Base-by-base conservation (phyloP, 2,888 invertebrate genomes). In the Meteorus cinctellus region DNA sequence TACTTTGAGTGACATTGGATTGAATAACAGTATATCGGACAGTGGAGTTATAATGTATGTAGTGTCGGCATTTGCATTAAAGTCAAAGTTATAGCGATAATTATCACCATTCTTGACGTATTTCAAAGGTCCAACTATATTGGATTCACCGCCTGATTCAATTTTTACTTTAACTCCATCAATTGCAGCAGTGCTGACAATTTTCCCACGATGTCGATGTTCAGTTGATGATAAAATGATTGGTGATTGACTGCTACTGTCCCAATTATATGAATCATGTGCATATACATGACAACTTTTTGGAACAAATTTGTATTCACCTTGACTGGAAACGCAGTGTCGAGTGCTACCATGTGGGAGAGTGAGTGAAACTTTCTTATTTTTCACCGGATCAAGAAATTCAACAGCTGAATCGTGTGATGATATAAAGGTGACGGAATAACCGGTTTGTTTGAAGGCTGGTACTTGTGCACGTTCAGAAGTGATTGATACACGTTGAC, bases 271-370 rank as follows among this genome's bases (percentile, higher is more conserved):
- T 3, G 87, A 84, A 1, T 90, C 84, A 69, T 90, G 90, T 41
- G 91, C 91, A 89, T 96, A 97, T 78, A 92, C 91, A 89, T 98
- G 98, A 86, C 98, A 98, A 67, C 97, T 95, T 79, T 92, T 92
- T 4, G 97, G 93, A 5, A 91, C 91, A 71, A 97, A 93, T 72
- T 91, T 90, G 87, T 96, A 96, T 65, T 88, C 88, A 1, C 94
- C 95, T 0, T 94, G 91, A 80, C 92, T 91, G 2, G 94, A 92
- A 62, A 98, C 92, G 88, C 98, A 98, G 83, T 95, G 93, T 55
- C 92, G 91, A 75, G 94, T 94, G 24, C 92, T 91, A 0, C 96
- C 96, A 66, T 92, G 92, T 0, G 91, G 90, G 67, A 96, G 88
- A 4, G 90, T 41, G 51, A 93, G 74, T 78, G 83, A 75, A 2